These are phyloP conservation scores for Echiichthys vipera DNA, from an alignment of 2,797 vertebrate species.

Conservation along the genomic window DNA sequence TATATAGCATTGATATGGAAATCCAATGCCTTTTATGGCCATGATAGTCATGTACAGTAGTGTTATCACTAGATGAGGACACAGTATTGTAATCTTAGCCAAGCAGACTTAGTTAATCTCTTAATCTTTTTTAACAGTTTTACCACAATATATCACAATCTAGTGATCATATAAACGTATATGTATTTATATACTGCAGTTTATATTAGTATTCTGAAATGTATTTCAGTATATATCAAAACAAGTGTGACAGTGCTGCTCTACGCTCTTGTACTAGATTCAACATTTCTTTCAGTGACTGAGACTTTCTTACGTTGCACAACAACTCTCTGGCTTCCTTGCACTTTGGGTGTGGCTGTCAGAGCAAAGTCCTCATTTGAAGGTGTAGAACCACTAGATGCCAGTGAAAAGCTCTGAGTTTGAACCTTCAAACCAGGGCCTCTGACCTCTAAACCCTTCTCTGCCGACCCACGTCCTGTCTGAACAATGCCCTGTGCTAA, in stretches of 20 bases:
- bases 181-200: slow-evolving; percentile 2
- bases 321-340: slow-evolving; percentile 70
- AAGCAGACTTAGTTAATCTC: slow-evolving; percentile 1
- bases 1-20: background rate
- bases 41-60: background rate
- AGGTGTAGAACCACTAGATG: slow-evolving; percentile 28
- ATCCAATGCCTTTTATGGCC: background rate
- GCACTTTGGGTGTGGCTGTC: slow-evolving; percentile 32
- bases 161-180: background rate
- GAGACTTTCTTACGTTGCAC: slow-evolving; percentile 76
- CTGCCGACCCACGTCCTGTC: slow-evolving; percentile 27
- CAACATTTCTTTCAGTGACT: slow-evolving; percentile 74
- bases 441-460: slow-evolving; percentile 39
- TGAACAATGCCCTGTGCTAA: slow-evolving; percentile 43
- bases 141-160: background rate
- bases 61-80: background rate
- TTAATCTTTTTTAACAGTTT: slow-evolving; percentile 14
- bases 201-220: slow-evolving; percentile 14
- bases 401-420: slow-evolving; percentile 43
- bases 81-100: slow-evolving; percentile 12
- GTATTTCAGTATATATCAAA: slow-evolving; percentile 2
- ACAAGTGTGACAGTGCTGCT: background rate
- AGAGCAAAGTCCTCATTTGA: slow-evolving; percentile 49
- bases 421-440: slow-evolving; percentile 48
- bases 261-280: slow-evolving; percentile 65